phyloP scores from a whole-genome alignment of 2,113 vertebrate species.

The Anarhynchus alexandrinus region DNA sequence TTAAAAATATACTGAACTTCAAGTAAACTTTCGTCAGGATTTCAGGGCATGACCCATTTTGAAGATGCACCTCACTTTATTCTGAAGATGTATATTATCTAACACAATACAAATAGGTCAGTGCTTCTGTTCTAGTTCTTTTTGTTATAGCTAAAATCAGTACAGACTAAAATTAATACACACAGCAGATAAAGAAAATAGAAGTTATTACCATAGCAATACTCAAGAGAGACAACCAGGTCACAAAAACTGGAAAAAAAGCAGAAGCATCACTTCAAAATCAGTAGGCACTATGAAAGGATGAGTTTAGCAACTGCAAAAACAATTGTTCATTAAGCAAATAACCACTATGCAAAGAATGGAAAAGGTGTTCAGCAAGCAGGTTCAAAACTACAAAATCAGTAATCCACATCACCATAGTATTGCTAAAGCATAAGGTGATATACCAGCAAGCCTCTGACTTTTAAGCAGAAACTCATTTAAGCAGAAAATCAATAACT shows the following conservation, averaged over 20 bases:
- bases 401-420: not conserved
- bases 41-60: conserved; percentile 44
- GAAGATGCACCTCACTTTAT: not conserved
- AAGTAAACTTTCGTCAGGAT: conserved; percentile 16
- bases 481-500: not conserved
- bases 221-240: conserved; percentile 28
- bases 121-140: conserved; percentile 44
- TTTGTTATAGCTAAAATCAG: conserved; percentile 43
- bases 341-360: not conserved
- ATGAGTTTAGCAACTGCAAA: not conserved
- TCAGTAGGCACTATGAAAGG: not conserved
- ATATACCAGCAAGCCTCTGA: not conserved
- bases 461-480: not conserved
- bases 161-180: conserved; percentile 60
- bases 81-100: not conserved
- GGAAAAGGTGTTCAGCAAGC: not conserved
- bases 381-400: not conserved
- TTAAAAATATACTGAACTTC: conserved; percentile 31
- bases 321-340: not conserved
- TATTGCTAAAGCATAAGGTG: not conserved
- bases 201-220: conserved; percentile 51
- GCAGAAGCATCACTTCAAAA: conserved; percentile 2
- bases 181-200: conserved; percentile 33
- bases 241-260: conserved; percentile 6
- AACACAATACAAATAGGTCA: conserved; percentile 52